A percentile compares a stretch with the other conserved stretches of the same genome.
These are phyloP conservation scores for Elmis aenea DNA, from an alignment of 2,888 invertebrate species.

Conservation along the genomic window DNA sequence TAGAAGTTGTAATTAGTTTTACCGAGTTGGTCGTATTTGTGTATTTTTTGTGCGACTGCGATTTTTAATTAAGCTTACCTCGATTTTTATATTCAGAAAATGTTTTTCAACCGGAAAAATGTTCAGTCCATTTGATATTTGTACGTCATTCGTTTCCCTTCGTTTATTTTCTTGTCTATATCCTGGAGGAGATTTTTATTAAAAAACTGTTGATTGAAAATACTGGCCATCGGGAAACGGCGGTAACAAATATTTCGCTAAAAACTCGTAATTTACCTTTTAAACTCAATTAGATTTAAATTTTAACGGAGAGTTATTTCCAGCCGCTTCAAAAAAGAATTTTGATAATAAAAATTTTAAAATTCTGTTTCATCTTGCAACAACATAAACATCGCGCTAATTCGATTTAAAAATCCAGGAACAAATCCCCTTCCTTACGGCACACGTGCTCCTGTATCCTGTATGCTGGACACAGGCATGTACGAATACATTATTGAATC, in stretches of 20 bases:
- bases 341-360: conserved; percentile 13
- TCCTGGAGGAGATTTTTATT: conserved; percentile 26
- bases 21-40: conserved; percentile 36
- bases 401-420: conserved; percentile 23
- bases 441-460: conserved; percentile 17
- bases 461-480: conserved; percentile 19
- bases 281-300: neutral
- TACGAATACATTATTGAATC: conserved; percentile 26
- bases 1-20: conserved; percentile 46
- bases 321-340: too few relatives aligned
- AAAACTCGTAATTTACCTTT: too few relatives aligned
- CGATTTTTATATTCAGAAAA: conserved; percentile 45
- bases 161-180: conserved; percentile 43
- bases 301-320: neutral
- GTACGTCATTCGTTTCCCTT: conserved; percentile 37
- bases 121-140: conserved; percentile 46
- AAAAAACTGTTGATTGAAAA: conserved; percentile 12
- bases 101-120: conserved; percentile 45
- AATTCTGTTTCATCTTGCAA: conserved; percentile 8
- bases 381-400: conserved; percentile 18
- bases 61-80: conserved; percentile 47
- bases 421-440: conserved; percentile 20
- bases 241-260: too few relatives aligned
- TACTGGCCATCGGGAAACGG: too few relatives aligned
- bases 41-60: conserved; percentile 42